These are phyloP conservation scores for Stegastes partitus DNA, from an alignment of 2,113 vertebrate genomes.

Conservation along the genomic window DNA sequence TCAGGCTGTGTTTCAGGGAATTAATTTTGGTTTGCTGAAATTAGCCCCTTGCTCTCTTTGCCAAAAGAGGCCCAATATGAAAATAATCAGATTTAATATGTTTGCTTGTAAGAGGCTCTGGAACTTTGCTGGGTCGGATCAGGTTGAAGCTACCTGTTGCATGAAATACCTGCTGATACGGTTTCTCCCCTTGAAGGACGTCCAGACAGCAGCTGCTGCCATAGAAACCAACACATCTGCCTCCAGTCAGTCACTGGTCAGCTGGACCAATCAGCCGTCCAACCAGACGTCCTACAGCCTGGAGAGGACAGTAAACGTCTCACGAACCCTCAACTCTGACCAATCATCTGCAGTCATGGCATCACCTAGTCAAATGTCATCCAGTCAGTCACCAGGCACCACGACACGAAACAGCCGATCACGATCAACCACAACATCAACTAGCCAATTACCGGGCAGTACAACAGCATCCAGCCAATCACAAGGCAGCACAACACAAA, in stretches of 20 bases:
- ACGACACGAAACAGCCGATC: constrained; percentile 8
- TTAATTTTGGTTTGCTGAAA: constrained; percentile 58
- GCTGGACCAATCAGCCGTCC: constrained; percentile 6
- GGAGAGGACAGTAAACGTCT: constrained; percentile 20
- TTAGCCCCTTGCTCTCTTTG: constrained; percentile 22
- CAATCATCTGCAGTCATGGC: constrained; percentile 19
- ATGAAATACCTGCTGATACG: constrained; percentile 28
- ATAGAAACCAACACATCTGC: constrained; percentile 62
- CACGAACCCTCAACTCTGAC: constrained; percentile 38
- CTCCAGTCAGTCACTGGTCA: constrained; percentile 15
- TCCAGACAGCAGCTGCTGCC: constrained; percentile 44
- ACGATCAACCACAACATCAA: not conserved
- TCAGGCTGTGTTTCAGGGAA: constrained; percentile 40
- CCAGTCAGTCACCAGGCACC: constrained; percentile 16
- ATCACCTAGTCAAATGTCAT: constrained; percentile 20
- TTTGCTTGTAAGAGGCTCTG: constrained; percentile 33
- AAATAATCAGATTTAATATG: constrained; percentile 37
- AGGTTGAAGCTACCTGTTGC: constrained; percentile 11
- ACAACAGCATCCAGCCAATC: not conserved
- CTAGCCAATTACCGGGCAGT: not conserved
- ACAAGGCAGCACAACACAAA: not conserved
- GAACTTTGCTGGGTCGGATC: not conserved
- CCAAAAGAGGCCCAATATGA: constrained; percentile 1
- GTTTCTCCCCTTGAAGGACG: constrained; percentile 63
- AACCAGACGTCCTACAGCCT: constrained; percentile 10